Conservation (phyloP, 2,113 vertebrate species). For the Patagioenas fasciata region DNA sequence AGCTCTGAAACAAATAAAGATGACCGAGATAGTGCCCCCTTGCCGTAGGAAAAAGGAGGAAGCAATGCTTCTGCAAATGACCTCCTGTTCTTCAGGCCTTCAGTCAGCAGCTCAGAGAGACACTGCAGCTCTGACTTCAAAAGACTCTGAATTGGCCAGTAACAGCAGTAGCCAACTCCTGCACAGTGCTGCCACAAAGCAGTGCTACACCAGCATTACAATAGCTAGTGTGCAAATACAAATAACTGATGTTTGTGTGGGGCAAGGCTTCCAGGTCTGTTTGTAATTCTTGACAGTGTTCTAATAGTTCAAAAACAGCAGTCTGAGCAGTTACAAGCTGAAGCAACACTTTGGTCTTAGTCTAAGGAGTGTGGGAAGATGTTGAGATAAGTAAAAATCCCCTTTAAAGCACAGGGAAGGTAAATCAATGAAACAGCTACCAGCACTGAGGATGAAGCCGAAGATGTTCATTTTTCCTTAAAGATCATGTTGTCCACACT, state of each 20-base stretch:
- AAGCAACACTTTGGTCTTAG: background rate
- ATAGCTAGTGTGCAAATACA: background rate
- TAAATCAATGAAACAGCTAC: background rate
- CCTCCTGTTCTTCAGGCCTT: background rate
- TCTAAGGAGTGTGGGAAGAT: background rate
- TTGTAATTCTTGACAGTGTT: background rate
- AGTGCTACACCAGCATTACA: background rate
- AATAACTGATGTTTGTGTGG: background rate
- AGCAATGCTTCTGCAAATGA: background rate
- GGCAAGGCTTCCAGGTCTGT: background rate
- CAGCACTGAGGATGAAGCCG: background rate
- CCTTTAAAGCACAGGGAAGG: background rate
- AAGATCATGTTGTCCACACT: background rate
- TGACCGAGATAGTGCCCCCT: rapidly evolving
- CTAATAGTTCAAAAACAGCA: background rate
- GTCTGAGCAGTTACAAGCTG: background rate
- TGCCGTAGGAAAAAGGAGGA: background rate
- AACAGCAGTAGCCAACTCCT: too few species aligned
- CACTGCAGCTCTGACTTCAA: background rate
- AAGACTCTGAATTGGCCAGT: too few species aligned
- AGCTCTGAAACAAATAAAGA: background rate
- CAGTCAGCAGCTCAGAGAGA: background rate
- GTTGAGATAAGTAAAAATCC: background rate
- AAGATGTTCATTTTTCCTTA: background rate
- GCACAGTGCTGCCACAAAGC: background rate